Conservation (phyloP, 2,888 invertebrate genomes). For the Periphyllus acericola region DNA sequence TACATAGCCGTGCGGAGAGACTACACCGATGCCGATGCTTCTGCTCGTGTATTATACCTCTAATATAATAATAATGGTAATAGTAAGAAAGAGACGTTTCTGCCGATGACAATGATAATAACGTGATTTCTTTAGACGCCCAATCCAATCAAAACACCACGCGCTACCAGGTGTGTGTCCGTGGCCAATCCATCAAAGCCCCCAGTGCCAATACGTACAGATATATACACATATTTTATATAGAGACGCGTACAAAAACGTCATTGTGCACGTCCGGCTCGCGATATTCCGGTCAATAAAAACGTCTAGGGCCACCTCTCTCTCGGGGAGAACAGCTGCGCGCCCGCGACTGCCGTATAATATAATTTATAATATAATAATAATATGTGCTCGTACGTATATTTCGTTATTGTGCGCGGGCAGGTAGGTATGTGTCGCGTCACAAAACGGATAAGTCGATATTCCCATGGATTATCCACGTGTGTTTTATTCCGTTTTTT, state of each 20-base stretch:
- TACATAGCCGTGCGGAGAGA: background rate
- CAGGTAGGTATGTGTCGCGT: background rate
- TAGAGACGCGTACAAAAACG: slow-evolving; percentile 32
- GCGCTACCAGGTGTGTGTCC: slow-evolving; percentile 61
- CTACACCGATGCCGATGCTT: background rate
- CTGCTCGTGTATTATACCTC: background rate
- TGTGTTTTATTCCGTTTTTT: slow-evolving; percentile 39
- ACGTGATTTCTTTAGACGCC: slow-evolving; percentile 48
- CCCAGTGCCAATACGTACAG: background rate
- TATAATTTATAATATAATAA: too few relatives aligned
- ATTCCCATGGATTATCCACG: slow-evolving; percentile 46
- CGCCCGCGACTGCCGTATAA: background rate
- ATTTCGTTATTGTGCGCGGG: too few relatives aligned
- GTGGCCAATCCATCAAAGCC: slow-evolving; percentile 53
- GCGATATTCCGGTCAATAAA: slow-evolving; percentile 59
- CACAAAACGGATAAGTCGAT: slow-evolving; percentile 34
- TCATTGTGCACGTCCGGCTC: slow-evolving; percentile 58
- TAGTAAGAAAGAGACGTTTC: slow-evolving; percentile 43
- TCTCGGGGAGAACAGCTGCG: slow-evolving; percentile 22
- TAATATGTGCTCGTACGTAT: too few relatives aligned
- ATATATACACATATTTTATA: background rate
- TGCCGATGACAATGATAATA: slow-evolving; percentile 56
- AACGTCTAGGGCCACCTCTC: slow-evolving; percentile 50
- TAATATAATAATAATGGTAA: slow-evolving; percentile 36
- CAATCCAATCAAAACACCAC: slow-evolving; percentile 60